Base-by-base conservation (phyloP, 2,888 invertebrate species). In the Chrysotoxum bicinctum region DNA sequence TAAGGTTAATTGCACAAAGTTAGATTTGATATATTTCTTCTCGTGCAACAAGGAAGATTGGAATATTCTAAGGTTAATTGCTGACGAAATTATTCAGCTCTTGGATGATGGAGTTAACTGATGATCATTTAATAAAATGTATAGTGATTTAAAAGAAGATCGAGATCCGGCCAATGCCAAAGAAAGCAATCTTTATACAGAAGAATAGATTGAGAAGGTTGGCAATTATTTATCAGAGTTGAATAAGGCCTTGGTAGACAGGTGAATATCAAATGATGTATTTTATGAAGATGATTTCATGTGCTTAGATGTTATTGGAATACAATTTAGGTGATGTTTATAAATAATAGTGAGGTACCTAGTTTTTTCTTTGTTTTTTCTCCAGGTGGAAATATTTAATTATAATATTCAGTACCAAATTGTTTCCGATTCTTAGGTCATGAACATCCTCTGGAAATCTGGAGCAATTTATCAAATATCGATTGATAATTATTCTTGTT, bases 1-100 rank as follows among this genome's bases (percentile, higher is more conserved):
- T 85, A 85, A 81, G 85, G 85, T 85, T 85, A 85, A 85, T 85
- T 85, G 85, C 85, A 73, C 45, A 81, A 81, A 54, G 76, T 64
- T 69, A 48, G 62, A 58, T 72, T 77, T 85, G 76, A 73, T 76
- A 69, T 85, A 85, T 85, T 85, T 85, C 76, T 73, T 45, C 50
- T 85, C 75, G 84, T 80, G 84, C 75, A 68, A 69, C 81, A 48
- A 72, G 84, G 79, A 84, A 80, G 70, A 84, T 84, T 72, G 75
- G 69, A 73, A 35, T 50, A 48, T 35, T 32, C 35, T 66, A 37
- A 77, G 73, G 68, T 82, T 62, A 54, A 45, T 48, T 43, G n/a
- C n/a, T n/a, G 43, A 40, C n/a, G 52, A 80, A 76, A 80, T 85
- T 80, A 80, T 76, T 80, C 68, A 69, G 70, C 66, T 68, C 19